A percentile compares a stretch with the other conserved stretches of the same genome.
Conservation (phyloP, 2,797 vertebrate species). For the Rallus crepitans region DNA sequence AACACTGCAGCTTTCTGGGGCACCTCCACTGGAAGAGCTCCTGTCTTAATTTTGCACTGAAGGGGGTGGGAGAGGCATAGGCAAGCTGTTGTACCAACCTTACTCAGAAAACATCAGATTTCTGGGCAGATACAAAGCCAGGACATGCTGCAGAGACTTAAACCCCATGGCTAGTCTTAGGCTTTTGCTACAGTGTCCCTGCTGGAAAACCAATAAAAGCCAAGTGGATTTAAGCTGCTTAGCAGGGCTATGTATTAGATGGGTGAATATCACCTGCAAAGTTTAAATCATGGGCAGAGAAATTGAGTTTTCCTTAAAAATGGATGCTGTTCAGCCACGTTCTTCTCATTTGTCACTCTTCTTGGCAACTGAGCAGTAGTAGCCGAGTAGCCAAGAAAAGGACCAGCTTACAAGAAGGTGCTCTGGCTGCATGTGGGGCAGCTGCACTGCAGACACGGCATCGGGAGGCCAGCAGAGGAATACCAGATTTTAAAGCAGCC, state of each 20-base stretch:
- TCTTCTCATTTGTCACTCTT: neutral
- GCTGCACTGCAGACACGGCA: neutral
- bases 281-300: neutral
- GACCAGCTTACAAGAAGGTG: too few relatives aligned
- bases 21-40: neutral
- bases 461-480: neutral
- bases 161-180: rapidly evolving
- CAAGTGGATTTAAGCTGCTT: neutral
- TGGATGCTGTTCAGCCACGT: neutral
- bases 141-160: neutral
- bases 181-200: neutral
- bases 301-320: neutral
- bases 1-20: neutral
- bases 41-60: neutral
- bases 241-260: neutral
- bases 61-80: neutral
- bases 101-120: neutral
- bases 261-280: neutral
- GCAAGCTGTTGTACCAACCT: neutral
- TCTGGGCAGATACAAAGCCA: neutral
- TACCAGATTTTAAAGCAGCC: neutral
- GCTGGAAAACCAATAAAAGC: neutral
- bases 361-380: neutral
- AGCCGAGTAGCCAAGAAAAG: too few relatives aligned
- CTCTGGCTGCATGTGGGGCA: neutral